phyloP scores from a whole-genome alignment of 2,113 vertebrate species.

The Centropus unirufus region DNA sequence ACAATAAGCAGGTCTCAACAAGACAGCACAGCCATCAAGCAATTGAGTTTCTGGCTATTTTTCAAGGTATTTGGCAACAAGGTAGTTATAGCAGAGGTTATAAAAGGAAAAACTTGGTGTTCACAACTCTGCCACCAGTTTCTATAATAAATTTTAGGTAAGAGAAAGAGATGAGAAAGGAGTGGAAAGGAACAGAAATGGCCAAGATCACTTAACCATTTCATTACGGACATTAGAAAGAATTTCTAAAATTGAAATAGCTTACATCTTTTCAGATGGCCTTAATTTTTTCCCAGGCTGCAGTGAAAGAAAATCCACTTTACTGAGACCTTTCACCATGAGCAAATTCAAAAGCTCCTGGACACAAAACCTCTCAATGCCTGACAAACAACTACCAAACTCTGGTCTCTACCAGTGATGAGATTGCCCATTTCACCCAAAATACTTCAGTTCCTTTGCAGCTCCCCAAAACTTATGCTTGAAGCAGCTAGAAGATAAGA shows the following conservation, averaged over 20 bases:
- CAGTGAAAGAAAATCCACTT: not conserved
- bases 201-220: not conserved
- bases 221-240: not conserved
- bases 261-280: not conserved
- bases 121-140: not conserved
- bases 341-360: not conserved
- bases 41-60: not conserved
- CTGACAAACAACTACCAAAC: not conserved
- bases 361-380: not conserved
- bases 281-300: not conserved
- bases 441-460: not conserved
- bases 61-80: not conserved
- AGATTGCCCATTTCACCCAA: not conserved
- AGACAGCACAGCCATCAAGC: not conserved
- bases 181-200: not conserved
- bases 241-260: not conserved
- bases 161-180: not conserved
- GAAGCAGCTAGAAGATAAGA: not conserved
- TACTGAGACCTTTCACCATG: not conserved
- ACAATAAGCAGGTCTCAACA: not conserved
- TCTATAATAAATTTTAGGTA: no score
- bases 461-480: not conserved
- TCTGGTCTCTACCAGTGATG: not conserved
- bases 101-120: not conserved
- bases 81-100: not conserved